Evolutionary conservation across 2,888 invertebrate genomes (phyloP), one percentile per base, ranked within the genome.

Genomic region (Hedychridium roseum): DNA sequence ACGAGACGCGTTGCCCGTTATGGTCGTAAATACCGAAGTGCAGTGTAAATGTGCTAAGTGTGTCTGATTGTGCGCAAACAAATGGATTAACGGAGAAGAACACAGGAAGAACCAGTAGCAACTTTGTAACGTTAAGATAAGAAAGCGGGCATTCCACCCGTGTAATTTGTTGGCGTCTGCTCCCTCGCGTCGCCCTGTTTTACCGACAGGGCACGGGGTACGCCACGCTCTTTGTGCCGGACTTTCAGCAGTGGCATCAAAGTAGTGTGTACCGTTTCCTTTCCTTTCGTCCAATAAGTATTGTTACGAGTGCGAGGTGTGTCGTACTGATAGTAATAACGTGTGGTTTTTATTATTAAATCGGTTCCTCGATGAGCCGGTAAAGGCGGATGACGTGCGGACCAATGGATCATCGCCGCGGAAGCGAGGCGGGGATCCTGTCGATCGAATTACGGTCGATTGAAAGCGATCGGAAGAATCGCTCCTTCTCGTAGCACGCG

Each of bases 401-500:
- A 55, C 51, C 63, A 53, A 63, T 63, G 63, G 63, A 64, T 63
- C 64, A 51, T 51, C 46, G 30, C 42, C 43, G 55, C 38, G 50
- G 28, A 45, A 51, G 34, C 50, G 41, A 17, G 49, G 44, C 53
- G 56, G 37, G 53, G 50, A 59, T 57, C 51, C 53, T 52, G 27
- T 47, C 41, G 40, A 48, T 42, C 47, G 44, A 44, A 53, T 51
- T 45, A 43, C 37, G 34, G 3, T 21, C 44, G 56, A 34, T 49
- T 47, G 30, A 37, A 44, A 20, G 50, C 43, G 36, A 37, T 21
- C 49, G 44, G 20, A 46, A 55, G 50, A 48, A 30, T 47, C 53
- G 63, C 6, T 63, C 39, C 20, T 41, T 7, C 11, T 53, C 59
- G 48, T 60, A 63, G 63, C 61, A 27, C 59, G 18, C 50, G 58